Base-by-base conservation (phyloP, 2,888 invertebrate species). In the Eumerus sabulonum region DNA sequence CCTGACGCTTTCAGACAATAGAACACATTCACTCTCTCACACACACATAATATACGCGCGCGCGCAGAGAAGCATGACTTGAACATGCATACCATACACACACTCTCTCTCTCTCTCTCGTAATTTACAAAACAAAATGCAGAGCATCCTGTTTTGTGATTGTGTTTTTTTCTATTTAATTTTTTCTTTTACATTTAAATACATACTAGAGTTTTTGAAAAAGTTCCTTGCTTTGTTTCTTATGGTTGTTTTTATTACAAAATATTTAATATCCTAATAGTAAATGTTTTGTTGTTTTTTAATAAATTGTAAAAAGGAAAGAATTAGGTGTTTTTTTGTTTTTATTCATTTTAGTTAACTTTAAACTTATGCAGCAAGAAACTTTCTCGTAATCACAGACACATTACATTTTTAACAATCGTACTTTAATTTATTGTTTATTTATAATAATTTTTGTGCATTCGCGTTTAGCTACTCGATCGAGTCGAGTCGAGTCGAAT, bases 301-400 rank as follows among this genome's bases (percentile, higher is more conserved):
- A 71, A 66, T 81, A 81, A 81, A 81, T 76, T 66, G 76, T 76
- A 81, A 81, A 76, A 81, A 81, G 66, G 66, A 68, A 76, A 76
- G 70, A 76, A 74, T 73, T 73, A 67, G 47, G 72, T 62, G 72
- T 77, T 68, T 68, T 63, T 79, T 74, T 73, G 73, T 72, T 19
- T 73, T n/a, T n/a, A n/a, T n/a, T n/a, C n/a, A n/a, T n/a, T 77
- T 79, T 79, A 74, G 79, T 79, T 79, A 64, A 79, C 68, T 68
- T 74, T 74, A 64, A 73, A 63, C 51, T 63, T 68, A 79, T 64
- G 59, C 64, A 42, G 76, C 81, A 81, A 81, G 81, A 81, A 81
- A 81, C 81, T 81, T 81, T 76, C 81, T 81, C 81, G 81, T 81
- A 81, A 81, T 81, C 81, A 81, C 81, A 81, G 81, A 81, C 81